Base-by-base conservation (phyloP, 2,113 vertebrate genomes). In the Panurus biarmicus region DNA sequence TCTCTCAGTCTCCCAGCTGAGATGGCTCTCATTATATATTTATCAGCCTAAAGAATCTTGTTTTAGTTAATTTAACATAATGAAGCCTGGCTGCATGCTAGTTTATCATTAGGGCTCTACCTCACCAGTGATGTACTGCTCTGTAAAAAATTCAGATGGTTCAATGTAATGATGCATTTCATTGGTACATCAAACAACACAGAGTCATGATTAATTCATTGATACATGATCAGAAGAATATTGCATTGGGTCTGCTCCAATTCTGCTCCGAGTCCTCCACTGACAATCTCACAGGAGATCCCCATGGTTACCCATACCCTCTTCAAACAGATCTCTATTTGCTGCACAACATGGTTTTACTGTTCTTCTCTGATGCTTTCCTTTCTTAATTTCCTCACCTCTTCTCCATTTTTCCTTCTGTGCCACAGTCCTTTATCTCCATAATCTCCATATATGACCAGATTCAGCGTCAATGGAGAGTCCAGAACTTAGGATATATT, bases 1-100 rank as follows among this genome's bases (percentile, higher is more conserved):
- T 25, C 26, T 76, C 72, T 65, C 73, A 42, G 36, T 38, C 78
- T 48, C 35, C 21, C 69, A 75, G 51, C 17, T 87, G 58, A 83
- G 33, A 75, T 19, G 4, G 25, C 24, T 94, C 44, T 61, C 79
- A 79, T 79, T 67, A 86, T 22, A 26, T 66, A 94, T 95, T 93
- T 85, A 87, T 76, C 56, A 93, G 60, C 72, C 47, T 70, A 73
- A 80, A 94, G 67, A 85, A 91, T 50, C 65, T 83, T 86, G 77
- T 10, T 89, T 94, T 93, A 64, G 65, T 85, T 77, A 91, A 90
- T 95, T 91, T 75, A 90, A 45, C 77, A 92, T 94, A 83, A 91
- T 50, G 56, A 96, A 95, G 82, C 61, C 82, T 88, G 48, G 47
- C 38, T 77, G 35, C 48, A 51, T 26, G 42, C 67, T 93, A 72